Conservation (phyloP, 2,888 invertebrate species). For the Agriotes lineatus region DNA sequence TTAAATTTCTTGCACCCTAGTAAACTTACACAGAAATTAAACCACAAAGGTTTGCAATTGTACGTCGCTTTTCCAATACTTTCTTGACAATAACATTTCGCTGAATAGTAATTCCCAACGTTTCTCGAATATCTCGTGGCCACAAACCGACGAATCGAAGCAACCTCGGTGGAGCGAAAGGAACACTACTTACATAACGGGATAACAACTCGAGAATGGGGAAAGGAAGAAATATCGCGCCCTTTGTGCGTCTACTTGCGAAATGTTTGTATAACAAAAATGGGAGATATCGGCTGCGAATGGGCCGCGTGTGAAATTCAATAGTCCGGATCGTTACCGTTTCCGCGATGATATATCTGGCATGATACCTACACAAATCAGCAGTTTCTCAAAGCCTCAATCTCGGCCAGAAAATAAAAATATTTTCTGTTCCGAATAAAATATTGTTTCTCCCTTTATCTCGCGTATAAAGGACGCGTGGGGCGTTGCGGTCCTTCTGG, state of each 20-base stretch:
- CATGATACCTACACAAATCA: conserved; percentile 16
- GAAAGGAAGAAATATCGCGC: not conserved
- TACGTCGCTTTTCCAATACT: too few relatives aligned
- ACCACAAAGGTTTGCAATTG: too few relatives aligned
- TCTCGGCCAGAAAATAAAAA: not conserved
- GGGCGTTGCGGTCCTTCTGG: too few relatives aligned
- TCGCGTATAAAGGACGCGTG: not conserved
- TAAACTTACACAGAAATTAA: too few relatives aligned
- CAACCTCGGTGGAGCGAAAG: not conserved
- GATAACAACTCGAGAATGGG: not conserved
- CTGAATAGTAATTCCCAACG: not conserved
- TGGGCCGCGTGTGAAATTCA: conserved; percentile 23
- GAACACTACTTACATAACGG: conserved; percentile 2
- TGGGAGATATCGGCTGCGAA: not conserved
- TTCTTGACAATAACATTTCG: too few relatives aligned
- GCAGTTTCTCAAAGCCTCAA: not conserved
- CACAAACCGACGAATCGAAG: too few relatives aligned
- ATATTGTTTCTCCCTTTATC: conserved; percentile 5
- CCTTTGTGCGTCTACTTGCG: conserved; percentile 11
- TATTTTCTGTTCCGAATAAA: not conserved
- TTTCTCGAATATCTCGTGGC: too few relatives aligned
- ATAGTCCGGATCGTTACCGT: conserved; percentile 1
- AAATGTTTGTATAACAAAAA: conserved; percentile 3
- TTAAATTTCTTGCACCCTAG: too few relatives aligned
- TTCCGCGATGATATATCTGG: conserved; percentile 9